These are phyloP conservation scores for Acromyrmex charruanus DNA, from an alignment of 1,140 invertebrate species.

Conservation along the genomic window DNA sequence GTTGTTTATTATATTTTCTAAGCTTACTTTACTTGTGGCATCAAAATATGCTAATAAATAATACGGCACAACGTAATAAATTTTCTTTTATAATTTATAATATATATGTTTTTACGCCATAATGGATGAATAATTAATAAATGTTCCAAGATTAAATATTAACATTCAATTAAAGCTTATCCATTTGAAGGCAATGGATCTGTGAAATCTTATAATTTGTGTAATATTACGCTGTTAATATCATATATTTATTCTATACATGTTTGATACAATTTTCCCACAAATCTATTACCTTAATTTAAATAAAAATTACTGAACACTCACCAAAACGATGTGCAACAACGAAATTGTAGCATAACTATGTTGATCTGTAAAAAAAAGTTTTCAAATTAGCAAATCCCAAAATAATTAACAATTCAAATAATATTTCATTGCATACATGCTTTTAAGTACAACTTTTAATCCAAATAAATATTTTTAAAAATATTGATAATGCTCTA, in stretches of 20 bases:
- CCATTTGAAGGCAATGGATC: background rate
- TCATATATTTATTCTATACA: background rate
- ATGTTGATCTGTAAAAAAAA: background rate
- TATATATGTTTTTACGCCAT: background rate
- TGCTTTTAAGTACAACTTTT: background rate
- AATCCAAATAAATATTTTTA: background rate
- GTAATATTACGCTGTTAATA: background rate
- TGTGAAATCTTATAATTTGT: background rate
- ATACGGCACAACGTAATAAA: background rate
- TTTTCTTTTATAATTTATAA: too few relatives aligned
- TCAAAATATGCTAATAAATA: background rate
- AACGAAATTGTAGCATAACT: background rate
- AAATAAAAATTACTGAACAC: background rate
- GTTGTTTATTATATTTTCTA: too few relatives aligned
- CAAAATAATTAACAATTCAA: background rate
- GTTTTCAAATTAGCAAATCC: background rate
- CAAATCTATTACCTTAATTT: background rate
- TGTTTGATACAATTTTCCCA: background rate
- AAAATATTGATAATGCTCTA: background rate
- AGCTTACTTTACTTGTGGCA: background rate
- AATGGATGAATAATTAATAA: background rate
- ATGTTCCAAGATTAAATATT: background rate
- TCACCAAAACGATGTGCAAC: background rate
- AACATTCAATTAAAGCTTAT: background rate
- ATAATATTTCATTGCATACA: background rate